Percentiles rank a stretch among this genome's conserved stretches.
Conservation (phyloP, 1,140 invertebrate species). For the Nephila pilipes region DNA sequence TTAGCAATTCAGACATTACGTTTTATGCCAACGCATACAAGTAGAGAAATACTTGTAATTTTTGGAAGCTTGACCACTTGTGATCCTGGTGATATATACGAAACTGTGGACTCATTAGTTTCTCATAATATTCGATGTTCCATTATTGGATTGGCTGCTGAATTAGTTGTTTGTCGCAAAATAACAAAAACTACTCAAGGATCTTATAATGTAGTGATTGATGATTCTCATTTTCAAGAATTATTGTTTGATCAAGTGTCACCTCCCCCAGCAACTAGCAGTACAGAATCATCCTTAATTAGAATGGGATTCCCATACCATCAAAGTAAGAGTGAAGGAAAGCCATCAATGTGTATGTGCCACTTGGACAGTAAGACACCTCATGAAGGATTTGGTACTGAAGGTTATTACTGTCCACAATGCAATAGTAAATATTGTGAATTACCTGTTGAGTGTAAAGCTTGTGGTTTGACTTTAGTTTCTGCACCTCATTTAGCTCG, state of each 20-base stretch:
- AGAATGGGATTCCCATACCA: conserved; percentile 84
- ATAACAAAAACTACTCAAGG: conserved; percentile 90
- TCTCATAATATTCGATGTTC: conserved; percentile 90
- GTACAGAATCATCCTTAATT: conserved; percentile 83
- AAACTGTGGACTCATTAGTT: conserved; percentile 89
- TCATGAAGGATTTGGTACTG: conserved; percentile 83
- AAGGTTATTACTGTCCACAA: conserved; percentile 97
- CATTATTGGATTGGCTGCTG: conserved; percentile 96
- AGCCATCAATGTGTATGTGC: conserved; percentile 83
- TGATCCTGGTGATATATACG: conserved; percentile 95
- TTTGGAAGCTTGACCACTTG: conserved; percentile 97
- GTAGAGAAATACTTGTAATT: conserved; percentile 87
- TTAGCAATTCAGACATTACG: conserved; percentile 91
- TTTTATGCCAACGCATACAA: conserved; percentile 95
- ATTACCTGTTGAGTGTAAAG: conserved; percentile 96
- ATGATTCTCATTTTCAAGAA: conserved; percentile 94
- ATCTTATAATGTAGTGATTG: conserved; percentile 91
- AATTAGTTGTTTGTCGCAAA: conserved; percentile 93
- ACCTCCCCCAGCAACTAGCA: conserved; percentile 89
- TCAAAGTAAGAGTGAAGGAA: conserved; percentile 80
- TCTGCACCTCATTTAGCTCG: conserved; percentile 98
- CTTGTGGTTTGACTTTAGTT: conserved; percentile 96
- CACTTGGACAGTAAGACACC: conserved; percentile 88
- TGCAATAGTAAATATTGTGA: conserved; percentile 99
- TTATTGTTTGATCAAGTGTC: conserved; percentile 87